Conservation (phyloP, 2,797 vertebrate species). For the Oophaga sylvatica region DNA sequence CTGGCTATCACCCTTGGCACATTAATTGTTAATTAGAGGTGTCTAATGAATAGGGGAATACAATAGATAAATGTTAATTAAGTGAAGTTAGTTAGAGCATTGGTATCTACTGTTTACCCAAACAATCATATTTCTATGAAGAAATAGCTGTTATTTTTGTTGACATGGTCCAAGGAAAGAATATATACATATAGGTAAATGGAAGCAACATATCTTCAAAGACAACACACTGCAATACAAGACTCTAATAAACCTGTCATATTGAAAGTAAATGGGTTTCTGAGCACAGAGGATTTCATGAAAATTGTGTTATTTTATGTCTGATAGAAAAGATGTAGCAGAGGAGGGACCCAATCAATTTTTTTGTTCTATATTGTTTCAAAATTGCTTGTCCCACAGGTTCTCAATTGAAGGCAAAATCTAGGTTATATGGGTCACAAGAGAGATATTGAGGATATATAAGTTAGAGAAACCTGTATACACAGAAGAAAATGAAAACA, state of each 20-base stretch:
- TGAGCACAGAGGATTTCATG: conserved; percentile 65
- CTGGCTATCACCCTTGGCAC: not conserved
- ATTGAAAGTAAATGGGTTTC: conserved; percentile 64
- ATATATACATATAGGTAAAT: conserved; percentile 40
- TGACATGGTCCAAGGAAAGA: not conserved
- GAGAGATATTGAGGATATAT: conserved; percentile 64
- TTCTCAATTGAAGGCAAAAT: conserved; percentile 62
- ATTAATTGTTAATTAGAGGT: conserved; percentile 23
- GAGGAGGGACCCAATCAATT: conserved; percentile 64
- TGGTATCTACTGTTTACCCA: conserved; percentile 5
- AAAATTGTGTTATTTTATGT: conserved; percentile 64
- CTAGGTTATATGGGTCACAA: conserved; percentile 60
- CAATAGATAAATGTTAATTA: conserved; percentile 19
- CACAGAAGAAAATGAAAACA: conserved; percentile 58
- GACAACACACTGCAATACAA: conserved; percentile 26
- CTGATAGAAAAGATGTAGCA: conserved; percentile 65
- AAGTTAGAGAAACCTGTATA: conserved; percentile 62
- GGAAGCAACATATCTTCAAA: conserved; percentile 28
- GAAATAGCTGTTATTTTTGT: not conserved
- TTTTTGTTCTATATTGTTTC: conserved; percentile 64
- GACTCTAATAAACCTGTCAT: conserved; percentile 62
- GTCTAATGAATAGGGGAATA: conserved; percentile 4
- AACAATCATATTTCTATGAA: not conserved
- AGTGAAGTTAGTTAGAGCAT: not conserved
- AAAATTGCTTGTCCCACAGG: conserved; percentile 65